A percentile compares a stretch with the other conserved stretches of the same genome.
These are phyloP conservation scores for Pseudorasbora parva DNA, from an alignment of 2,113 vertebrate species.

Conservation along the genomic window DNA sequence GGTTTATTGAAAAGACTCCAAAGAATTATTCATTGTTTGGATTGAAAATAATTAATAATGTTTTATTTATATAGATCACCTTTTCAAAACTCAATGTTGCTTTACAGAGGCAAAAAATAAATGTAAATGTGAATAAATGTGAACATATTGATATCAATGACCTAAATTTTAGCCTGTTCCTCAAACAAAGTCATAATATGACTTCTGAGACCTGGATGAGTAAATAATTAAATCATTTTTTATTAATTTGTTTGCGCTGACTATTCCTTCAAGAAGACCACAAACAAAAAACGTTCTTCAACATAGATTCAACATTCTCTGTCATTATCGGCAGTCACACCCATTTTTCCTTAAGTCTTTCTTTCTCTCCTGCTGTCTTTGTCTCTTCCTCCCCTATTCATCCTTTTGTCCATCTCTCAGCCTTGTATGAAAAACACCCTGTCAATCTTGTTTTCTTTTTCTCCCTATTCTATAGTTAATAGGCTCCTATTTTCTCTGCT, in stretches of 20 bases:
- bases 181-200: too few species aligned
- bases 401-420: conserved; percentile 40
- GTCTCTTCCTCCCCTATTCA: neutral
- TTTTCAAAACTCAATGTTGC: too few species aligned
- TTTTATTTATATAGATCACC: neutral
- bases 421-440: conserved; percentile 43
- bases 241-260: neutral
- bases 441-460: conserved; percentile 50
- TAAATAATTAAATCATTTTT: neutral
- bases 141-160: neutral
- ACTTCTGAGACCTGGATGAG: neutral
- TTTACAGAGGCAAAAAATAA: neutral
- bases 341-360: conserved; percentile 15
- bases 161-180: too few species aligned
- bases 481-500: conserved; percentile 50
- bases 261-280: neutral
- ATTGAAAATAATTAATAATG: neutral
- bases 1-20: neutral
- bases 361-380: conserved; percentile 17
- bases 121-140: neutral
- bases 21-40: neutral
- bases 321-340: conserved; percentile 49
- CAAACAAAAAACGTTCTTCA: too few species aligned
- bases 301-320: too few species aligned
- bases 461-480: conserved; percentile 51